Percentiles rank a stretch among this genome's conserved stretches.
Conservation (phyloP, 2,797 vertebrate genomes). For the Cephalopachus bancanus region DNA sequence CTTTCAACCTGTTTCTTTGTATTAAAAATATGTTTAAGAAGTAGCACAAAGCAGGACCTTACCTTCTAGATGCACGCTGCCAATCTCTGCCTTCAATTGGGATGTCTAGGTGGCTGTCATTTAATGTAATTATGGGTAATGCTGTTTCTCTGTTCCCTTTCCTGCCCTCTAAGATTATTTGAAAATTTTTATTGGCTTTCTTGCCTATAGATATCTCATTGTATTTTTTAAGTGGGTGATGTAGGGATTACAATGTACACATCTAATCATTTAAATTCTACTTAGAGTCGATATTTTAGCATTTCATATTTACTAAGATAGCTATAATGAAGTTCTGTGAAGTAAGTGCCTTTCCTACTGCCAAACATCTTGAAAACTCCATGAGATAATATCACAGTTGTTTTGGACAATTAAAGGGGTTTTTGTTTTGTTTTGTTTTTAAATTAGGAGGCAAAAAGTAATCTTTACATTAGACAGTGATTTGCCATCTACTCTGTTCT, state of each 20-base stretch:
- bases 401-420: neutral
- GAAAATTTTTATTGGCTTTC: slow-evolving; percentile 38
- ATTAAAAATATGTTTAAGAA: neutral
- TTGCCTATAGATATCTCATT: neutral
- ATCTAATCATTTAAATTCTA: neutral
- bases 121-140: neutral
- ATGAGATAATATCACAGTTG: neutral
- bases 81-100: neutral
- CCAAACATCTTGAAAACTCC: neutral
- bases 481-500: slow-evolving; percentile 26
- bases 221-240: neutral
- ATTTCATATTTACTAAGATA: neutral
- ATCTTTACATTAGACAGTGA: neutral
- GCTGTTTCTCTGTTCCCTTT: neutral
- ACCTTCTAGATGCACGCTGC: neutral
- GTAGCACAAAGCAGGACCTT: neutral
- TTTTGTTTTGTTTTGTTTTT: neutral
- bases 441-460: neutral
- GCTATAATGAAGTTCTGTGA: neutral
- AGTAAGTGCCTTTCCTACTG: neutral
- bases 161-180: neutral
- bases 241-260: neutral
- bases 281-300: neutral
- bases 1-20: neutral
- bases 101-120: neutral